These are phyloP conservation scores for Orientallactaga sibirica DNA, from an alignment of 2,797 vertebrate genomes.

Conservation along the genomic window DNA sequence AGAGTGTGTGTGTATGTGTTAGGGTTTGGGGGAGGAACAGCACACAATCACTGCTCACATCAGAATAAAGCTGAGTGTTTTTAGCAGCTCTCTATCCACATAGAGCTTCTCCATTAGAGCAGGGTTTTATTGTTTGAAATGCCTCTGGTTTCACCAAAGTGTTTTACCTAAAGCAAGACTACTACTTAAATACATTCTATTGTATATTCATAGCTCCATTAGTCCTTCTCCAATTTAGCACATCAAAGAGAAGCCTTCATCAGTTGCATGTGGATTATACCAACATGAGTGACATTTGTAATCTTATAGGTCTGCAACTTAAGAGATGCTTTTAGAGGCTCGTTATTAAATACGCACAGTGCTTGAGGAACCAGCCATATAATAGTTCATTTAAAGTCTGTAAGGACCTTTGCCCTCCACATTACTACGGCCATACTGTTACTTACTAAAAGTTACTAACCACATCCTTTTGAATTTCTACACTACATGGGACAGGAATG, in stretches of 20 bases:
- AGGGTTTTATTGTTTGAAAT: slow-evolving; percentile 90
- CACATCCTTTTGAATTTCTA: slow-evolving; percentile 86
- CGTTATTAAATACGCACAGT: slow-evolving; percentile 89
- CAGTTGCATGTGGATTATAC: slow-evolving; percentile 94
- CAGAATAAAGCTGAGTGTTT: slow-evolving; percentile 85
- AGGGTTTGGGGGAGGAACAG: slow-evolving; percentile 13
- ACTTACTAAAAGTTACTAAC: slow-evolving; percentile 89
- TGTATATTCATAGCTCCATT: slow-evolving; percentile 97
- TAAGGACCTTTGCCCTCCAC: slow-evolving; percentile 89
- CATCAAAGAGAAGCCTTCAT: slow-evolving; percentile 94
- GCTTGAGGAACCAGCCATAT: slow-evolving; percentile 88
- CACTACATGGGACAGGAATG: slow-evolving; percentile 83
- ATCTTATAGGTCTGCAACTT: slow-evolving; percentile 93
- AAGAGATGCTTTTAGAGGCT: slow-evolving; percentile 92
- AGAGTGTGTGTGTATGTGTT: background rate
- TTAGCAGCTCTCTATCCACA: slow-evolving; percentile 83
- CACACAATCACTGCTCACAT: slow-evolving; percentile 73
- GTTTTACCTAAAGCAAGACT: slow-evolving; percentile 93
- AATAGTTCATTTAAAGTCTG: slow-evolving; percentile 92
- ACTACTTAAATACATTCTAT: slow-evolving; percentile 95
- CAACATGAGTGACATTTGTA: slow-evolving; percentile 93
- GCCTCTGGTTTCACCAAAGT: slow-evolving; percentile 91
- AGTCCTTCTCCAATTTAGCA: slow-evolving; percentile 93
- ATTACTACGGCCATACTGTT: slow-evolving; percentile 88
- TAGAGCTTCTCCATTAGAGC: slow-evolving; percentile 87